Conservation (phyloP, 2,113 vertebrate genomes). For the Willisornis vidua region DNA sequence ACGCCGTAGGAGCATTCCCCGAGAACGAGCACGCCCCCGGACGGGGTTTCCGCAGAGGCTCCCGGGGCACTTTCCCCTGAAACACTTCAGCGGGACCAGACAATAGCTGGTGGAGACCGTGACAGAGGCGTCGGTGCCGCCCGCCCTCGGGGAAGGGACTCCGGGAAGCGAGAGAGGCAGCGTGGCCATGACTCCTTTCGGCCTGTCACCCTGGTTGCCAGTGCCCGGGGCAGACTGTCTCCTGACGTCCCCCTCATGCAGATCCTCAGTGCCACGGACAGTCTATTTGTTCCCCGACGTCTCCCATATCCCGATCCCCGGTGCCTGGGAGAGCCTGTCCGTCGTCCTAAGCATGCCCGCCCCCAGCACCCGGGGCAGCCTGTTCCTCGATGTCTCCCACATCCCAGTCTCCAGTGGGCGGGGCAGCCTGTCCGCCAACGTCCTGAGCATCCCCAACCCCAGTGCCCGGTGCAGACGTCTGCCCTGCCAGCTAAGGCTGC, state of each 20-base stretch:
- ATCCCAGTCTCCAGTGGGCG: no score
- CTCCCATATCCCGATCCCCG: no score
- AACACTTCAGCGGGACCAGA: not conserved
- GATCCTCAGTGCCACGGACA: not conserved
- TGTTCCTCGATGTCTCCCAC: not conserved
- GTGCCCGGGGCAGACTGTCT: not conserved
- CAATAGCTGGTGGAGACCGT: not conserved
- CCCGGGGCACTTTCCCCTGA: not conserved
- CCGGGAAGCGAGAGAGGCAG: not conserved
- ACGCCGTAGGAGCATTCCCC: not conserved
- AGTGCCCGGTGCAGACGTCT: not conserved
- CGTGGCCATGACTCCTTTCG: fast-evolving
- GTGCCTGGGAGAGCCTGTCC: not conserved
- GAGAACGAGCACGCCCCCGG: not conserved
- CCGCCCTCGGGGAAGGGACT: not conserved
- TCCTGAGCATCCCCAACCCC: not conserved
- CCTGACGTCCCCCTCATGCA: not conserved
- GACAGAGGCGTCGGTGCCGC: not conserved
- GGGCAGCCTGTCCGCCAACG: not conserved
- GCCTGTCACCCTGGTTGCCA: not conserved
- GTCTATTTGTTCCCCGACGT: no score
- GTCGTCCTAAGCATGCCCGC: not conserved
- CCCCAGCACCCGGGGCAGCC: not conserved
- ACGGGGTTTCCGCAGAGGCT: not conserved
- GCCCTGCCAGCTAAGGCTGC: not conserved